Evolutionary conservation across 2,113 vertebrate genomes (phyloP), one percentile per base, ranked within the genome.

Genomic region (Aldabrachelys gigantea): DNA sequence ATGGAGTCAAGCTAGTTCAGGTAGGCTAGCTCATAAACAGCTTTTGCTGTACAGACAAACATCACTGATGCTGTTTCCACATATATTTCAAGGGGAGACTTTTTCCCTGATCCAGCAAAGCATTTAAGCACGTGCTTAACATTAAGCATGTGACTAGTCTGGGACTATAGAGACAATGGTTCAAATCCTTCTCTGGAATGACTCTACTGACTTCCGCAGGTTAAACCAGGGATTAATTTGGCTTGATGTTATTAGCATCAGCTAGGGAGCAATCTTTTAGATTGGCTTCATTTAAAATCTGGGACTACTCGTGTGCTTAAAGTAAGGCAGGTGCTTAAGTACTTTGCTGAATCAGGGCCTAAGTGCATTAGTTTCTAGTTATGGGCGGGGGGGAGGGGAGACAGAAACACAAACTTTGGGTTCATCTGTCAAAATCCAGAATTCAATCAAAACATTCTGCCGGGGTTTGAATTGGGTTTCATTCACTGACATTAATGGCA

Each of bases 121-220:
- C 91, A 78, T 62, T 92, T 89, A 75, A 93, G 85, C 53, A 88
- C 22, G 85, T 84, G 72, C n/a, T 88, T 86, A 96, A 88, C n/a
- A 59, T 83, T 75, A 80, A 47, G 85, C 65, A 92, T 85, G 72
- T 89, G 87, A 91, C 87, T 96, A 89, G 92, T 89, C 38, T 79
- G 79, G 96, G 81, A 80, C 62, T 65, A 75, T 0, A 1, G 89
- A 93, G 94, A 92, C 56, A 91, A 91, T 0, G 0, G 50, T 94
- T 93, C 92, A 89, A 92, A 75, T 93, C 94, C 81, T 91, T 89
- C 82, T 93, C 91, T 81, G 44, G 72, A 88, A 47, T 85, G 92
- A 86, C 85, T 59, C 83, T 54, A 90, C 89, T 75, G 65, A 91
- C 90, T 91, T 84, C 49, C 80, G n/a, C 29, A 87, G 80, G 44